Conservation (phyloP, 1,140 invertebrate species). For the Macrobrachium nipponense region DNA sequence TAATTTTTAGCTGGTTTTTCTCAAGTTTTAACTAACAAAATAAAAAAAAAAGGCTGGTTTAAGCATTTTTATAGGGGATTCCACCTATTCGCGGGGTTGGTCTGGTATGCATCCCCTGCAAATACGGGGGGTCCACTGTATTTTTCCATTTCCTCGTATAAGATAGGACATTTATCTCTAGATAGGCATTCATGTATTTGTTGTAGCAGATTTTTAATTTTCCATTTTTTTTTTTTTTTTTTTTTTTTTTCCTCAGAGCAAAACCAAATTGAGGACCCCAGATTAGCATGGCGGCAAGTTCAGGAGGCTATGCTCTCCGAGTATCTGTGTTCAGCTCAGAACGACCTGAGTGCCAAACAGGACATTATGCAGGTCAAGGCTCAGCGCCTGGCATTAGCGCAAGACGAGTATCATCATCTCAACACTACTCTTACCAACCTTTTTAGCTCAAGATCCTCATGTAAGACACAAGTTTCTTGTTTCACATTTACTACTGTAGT, state of each 20-base stretch:
- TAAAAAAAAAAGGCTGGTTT: too few species aligned
- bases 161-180: too few species aligned
- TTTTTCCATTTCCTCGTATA: too few species aligned
- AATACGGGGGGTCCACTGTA: too few species aligned
- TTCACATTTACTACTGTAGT: slow-evolving; percentile 39
- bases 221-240: too few species aligned
- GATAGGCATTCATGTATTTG: too few species aligned
- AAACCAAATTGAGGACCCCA: slow-evolving; percentile 94
- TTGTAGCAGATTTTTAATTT: background rate
- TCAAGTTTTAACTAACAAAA: too few species aligned
- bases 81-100: too few species aligned
- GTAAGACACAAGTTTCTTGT: slow-evolving; percentile 25
- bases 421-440: slow-evolving; percentile 77
- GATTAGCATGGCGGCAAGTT: slow-evolving; percentile 93
- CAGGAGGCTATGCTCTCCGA: slow-evolving; percentile 97
- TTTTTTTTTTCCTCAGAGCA: slow-evolving; percentile 76
- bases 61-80: too few species aligned
- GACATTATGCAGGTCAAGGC: slow-evolving; percentile 97
- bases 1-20: too few species aligned
- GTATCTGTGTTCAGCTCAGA: slow-evolving; percentile 93
- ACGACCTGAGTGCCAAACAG: slow-evolving; percentile 91
- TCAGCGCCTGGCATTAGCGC: slow-evolving; percentile 89
- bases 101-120: too few species aligned
- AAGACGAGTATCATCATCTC: slow-evolving; percentile 95
- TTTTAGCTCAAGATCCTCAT: slow-evolving; percentile 54